These are phyloP conservation scores for Sinocyclocheilus maitianheensis DNA, from an alignment of 2,113 vertebrate genomes.

Conservation along the genomic window DNA sequence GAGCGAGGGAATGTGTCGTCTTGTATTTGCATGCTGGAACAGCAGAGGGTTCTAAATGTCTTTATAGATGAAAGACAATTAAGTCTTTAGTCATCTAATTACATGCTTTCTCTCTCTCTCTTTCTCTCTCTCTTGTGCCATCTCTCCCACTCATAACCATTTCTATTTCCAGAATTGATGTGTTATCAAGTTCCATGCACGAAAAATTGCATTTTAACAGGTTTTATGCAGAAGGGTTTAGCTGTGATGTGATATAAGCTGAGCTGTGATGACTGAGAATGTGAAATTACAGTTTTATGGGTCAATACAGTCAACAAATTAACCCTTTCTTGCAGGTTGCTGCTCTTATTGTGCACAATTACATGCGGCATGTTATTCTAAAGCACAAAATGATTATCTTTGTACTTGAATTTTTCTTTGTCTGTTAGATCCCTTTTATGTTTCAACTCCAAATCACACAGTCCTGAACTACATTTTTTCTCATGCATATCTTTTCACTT, in stretches of 20 bases:
- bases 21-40: slow-evolving; percentile 35
- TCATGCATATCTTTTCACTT: background rate
- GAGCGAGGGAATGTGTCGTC: slow-evolving; percentile 24
- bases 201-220: background rate
- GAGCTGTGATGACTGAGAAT: background rate
- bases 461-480: background rate
- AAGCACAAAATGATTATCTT: background rate
- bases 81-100: slow-evolving; percentile 51
- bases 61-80: slow-evolving; percentile 43
- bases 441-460: background rate
- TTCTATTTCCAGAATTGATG: slow-evolving; percentile 37
- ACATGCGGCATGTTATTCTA: background rate
- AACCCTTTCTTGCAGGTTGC: too few species aligned
- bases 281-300: background rate
- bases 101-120: slow-evolving; percentile 36
- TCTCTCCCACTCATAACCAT: slow-evolving; percentile 34
- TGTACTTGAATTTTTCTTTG: background rate
- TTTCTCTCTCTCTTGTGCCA: slow-evolving; percentile 28
- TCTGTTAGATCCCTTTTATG: too few species aligned
- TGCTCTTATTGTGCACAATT: background rate
- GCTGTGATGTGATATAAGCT: background rate
- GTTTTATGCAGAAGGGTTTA: background rate
- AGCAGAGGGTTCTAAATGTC: slow-evolving; percentile 37
- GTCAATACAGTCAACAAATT: background rate
- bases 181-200: slow-evolving; percentile 5